Evolutionary conservation across 2,888 invertebrate genomes (phyloP).

Genomic region (Tethea ocularis): DNA sequence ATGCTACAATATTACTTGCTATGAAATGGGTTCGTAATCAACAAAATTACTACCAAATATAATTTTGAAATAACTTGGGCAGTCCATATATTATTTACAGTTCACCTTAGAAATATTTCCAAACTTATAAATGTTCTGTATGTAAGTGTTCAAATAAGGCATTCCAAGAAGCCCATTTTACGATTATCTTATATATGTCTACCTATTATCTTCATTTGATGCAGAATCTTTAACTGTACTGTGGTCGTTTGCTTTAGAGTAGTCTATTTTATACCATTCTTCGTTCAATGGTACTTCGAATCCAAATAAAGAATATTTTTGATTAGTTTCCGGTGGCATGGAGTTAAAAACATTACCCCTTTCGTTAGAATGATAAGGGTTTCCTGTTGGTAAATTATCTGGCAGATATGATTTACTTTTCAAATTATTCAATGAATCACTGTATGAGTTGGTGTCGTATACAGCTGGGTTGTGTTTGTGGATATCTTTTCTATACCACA

Average conservation of each 20-base stretch:
- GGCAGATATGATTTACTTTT: not conserved
- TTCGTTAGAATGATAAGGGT: not conserved
- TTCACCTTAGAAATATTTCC: no score
- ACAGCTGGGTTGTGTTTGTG: slow-evolving; percentile 26
- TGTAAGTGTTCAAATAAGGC: no score
- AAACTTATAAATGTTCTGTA: no score
- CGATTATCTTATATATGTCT: not conserved
- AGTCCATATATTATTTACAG: no score
- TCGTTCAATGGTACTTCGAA: slow-evolving; percentile 36
- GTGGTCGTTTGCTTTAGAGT: slow-evolving; percentile 15
- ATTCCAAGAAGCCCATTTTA: no score
- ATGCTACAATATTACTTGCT: no score
- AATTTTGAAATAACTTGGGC: no score
- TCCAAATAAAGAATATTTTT: slow-evolving; percentile 36
- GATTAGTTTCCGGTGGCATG: slow-evolving; percentile 10
- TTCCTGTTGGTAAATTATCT: not conserved
- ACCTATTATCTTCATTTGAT: slow-evolving; percentile 12
- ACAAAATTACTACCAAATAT: no score
- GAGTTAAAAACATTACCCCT: not conserved
- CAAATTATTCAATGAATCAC: slow-evolving; percentile 16
- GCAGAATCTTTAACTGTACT: slow-evolving; percentile 15
- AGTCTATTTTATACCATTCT: slow-evolving; percentile 37
- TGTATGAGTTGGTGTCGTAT: slow-evolving; percentile 23
- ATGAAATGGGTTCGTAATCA: no score
- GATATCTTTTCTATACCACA: slow-evolving; percentile 29